Evolutionary conservation across 1,140 invertebrate genomes (phyloP).

Genomic region (Sycobia sp.): DNA sequence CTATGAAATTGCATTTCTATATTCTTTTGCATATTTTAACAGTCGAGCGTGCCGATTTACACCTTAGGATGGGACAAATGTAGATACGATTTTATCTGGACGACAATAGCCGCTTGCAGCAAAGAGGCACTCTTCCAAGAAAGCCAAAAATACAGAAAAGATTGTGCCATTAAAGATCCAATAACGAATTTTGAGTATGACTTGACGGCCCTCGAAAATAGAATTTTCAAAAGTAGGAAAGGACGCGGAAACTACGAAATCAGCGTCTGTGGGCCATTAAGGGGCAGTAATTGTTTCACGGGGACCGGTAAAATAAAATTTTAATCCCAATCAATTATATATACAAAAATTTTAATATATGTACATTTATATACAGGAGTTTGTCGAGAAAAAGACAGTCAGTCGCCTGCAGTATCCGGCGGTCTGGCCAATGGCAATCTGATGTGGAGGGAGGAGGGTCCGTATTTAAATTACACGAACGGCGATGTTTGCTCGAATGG

Average conservation of each 20-base stretch:
- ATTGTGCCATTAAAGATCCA: neutral
- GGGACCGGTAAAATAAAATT: constrained; percentile 38
- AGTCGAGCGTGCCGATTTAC: no score
- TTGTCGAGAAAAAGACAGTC: neutral
- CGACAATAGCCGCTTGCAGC: constrained; percentile 41
- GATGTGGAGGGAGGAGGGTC: constrained; percentile 58
- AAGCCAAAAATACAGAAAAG: constrained; percentile 14
- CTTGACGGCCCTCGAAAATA: constrained; percentile 15
- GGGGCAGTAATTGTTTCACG: constrained; percentile 33
- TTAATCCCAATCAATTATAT: no score
- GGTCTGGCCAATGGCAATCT: constrained; percentile 59
- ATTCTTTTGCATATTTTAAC: no score
- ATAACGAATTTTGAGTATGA: neutral
- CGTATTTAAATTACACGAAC: constrained; percentile 63
- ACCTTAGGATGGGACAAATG: constrained; percentile 41
- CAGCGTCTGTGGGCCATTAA: constrained; percentile 42
- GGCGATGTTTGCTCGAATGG: constrained; percentile 53
- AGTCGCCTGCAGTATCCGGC: constrained; percentile 44
- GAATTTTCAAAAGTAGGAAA: neutral
- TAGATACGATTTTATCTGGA: constrained; percentile 40
- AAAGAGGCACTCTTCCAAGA: constrained; percentile 43
- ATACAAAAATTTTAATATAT: no score
- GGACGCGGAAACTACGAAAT: constrained; percentile 42
- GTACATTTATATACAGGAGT: no score
- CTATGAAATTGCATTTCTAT: no score